Percentiles rank a stretch among this genome's conserved stretches.
Evolutionary conservation across 2,113 vertebrate genomes (phyloP).

Genomic region (Meleagris gallopavo): DNA sequence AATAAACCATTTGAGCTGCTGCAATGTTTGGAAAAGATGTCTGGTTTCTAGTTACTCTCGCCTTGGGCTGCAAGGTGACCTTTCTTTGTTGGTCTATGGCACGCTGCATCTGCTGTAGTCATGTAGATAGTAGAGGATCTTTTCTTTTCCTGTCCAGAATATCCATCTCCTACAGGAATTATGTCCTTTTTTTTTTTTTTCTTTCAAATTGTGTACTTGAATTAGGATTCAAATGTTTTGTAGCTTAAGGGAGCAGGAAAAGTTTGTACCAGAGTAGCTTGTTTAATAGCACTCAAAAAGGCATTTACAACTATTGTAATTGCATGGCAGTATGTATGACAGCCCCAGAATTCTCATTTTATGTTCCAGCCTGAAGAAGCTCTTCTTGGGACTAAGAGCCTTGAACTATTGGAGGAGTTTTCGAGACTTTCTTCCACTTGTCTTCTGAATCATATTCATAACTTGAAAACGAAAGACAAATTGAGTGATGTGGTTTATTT

Average conservation of each 20-base stretch:
- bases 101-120: not conserved
- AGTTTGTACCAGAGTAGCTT: not conserved
- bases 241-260: not conserved
- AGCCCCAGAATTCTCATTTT: not conserved
- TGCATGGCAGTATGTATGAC: not conserved
- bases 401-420: not conserved
- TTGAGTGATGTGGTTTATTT: not conserved
- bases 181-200: not conserved
- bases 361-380: not conserved
- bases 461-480: not conserved
- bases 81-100: not conserved
- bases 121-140: not conserved
- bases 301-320: not conserved
- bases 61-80: not conserved
- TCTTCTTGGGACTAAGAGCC: not conserved
- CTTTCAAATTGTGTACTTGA: not conserved
- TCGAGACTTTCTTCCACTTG: not conserved
- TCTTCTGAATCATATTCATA: not conserved
- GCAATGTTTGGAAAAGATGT: not conserved
- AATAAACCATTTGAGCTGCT: not conserved
- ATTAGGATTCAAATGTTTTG: fast-evolving
- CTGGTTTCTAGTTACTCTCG: not conserved
- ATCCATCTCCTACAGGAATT: fast-evolving
- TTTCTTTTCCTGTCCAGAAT: not conserved
- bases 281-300: not conserved